phyloP scores from a whole-genome alignment of 1,140 invertebrate genomes.

The Schlechtendalia chinensis region DNA sequence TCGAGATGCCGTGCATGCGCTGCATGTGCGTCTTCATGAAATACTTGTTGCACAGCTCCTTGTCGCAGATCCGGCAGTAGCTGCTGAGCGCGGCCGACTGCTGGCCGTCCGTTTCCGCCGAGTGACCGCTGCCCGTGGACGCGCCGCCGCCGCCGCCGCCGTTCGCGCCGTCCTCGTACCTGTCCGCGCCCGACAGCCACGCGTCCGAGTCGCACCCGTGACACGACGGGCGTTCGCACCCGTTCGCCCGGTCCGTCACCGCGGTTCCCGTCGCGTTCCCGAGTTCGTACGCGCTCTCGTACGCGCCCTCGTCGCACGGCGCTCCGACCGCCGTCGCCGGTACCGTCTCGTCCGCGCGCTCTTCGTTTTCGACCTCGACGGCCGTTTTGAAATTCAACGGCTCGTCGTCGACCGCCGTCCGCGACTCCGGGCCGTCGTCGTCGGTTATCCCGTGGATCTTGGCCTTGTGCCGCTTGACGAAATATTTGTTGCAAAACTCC shows the following conservation, averaged over 20 bases:
- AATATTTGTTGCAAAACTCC: conserved; percentile 73
- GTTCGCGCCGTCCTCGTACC: not conserved
- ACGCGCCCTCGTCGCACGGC: too few relatives aligned
- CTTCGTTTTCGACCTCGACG: too few relatives aligned
- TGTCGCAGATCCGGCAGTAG: conserved; percentile 99
- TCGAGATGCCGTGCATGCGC: conserved; percentile 97
- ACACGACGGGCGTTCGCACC: not conserved
- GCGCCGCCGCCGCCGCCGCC: not conserved
- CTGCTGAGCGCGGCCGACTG: conserved; percentile 69
- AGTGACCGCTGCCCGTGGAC: not conserved
- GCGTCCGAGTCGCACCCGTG: not conserved
- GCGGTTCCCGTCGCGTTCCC: too few relatives aligned
- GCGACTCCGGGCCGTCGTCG: not conserved
- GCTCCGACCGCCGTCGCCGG: too few relatives aligned
- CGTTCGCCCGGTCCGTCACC: too few relatives aligned
- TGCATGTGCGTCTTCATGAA: conserved; percentile 99
- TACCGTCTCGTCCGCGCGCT: too few relatives aligned
- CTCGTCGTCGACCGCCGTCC: not conserved
- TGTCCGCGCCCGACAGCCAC: not conserved
- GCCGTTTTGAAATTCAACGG: too few relatives aligned
- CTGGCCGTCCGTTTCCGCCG: not conserved
- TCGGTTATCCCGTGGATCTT: conserved; percentile 60
- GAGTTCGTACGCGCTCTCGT: too few relatives aligned
- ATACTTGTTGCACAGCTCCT: conserved; percentile 99
- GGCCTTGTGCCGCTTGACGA: conserved; percentile 65